Conservation (phyloP, 2,113 vertebrate genomes). For the Anoplopoma fimbria region DNA sequence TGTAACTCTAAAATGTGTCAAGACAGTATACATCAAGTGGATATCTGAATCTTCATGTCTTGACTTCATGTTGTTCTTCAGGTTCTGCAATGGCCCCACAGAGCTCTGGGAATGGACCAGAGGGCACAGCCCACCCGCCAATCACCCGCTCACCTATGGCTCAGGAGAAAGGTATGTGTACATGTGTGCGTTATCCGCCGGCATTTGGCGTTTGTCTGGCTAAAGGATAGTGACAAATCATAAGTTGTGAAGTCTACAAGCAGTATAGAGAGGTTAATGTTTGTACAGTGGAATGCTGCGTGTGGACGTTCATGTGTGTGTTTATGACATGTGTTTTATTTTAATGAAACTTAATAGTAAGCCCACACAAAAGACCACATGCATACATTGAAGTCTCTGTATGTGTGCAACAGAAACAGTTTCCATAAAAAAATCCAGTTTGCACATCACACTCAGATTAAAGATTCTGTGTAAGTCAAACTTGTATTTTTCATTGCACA, state of each 20-base stretch:
- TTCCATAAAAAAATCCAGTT: slow-evolving; percentile 2
- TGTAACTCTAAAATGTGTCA: neutral
- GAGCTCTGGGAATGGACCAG: slow-evolving; percentile 91
- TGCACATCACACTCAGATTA: neutral
- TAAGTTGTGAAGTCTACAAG: neutral
- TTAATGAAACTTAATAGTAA: neutral
- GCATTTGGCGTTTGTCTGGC: neutral
- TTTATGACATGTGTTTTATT: neutral
- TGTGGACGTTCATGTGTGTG: neutral
- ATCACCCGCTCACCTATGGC: slow-evolving; percentile 94
- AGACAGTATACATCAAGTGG: neutral
- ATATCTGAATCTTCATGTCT: neutral
- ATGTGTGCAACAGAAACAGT: neutral
- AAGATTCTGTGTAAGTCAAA: neutral
- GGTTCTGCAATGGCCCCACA: slow-evolving; percentile 91
- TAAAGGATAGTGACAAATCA: neutral
- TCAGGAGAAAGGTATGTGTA: slow-evolving; percentile 91
- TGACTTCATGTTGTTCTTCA: slow-evolving; percentile 69
- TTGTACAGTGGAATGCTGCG: neutral
- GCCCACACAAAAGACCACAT: neutral
- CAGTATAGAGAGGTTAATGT: neutral
- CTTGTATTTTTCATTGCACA: neutral
- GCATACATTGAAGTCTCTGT: neutral
- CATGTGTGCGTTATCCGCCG: neutral
- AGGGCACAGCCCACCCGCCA: slow-evolving; percentile 89